phyloP scores from a whole-genome alignment of 1,140 invertebrate species.

The Teleogryllus occipitalis region DNA sequence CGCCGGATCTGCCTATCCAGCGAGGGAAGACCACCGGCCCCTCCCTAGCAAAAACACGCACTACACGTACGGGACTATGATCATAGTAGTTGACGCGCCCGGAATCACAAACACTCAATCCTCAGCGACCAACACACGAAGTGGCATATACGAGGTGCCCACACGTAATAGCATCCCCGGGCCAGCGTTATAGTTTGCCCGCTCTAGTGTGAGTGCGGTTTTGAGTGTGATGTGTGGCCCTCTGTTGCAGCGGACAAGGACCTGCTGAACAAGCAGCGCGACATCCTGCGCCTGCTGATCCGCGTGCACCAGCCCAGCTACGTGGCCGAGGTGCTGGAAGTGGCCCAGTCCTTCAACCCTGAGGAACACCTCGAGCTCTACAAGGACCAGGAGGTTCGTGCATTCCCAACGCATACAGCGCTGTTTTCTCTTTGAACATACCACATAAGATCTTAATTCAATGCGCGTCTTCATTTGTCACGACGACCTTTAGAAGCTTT shows the following conservation, averaged over 20 bases:
- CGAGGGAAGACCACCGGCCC: no score
- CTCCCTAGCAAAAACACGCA: no score
- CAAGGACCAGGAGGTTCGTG: slow-evolving; percentile 28
- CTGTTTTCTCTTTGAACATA: slow-evolving; percentile 30
- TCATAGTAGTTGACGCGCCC: no score
- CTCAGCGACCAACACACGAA: no score
- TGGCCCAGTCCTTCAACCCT: slow-evolving; percentile 44
- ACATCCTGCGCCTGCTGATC: slow-evolving; percentile 51
- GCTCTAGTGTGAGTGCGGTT: not conserved
- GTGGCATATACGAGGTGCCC: no score
- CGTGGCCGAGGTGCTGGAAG: slow-evolving; percentile 39
- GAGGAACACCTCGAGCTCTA: slow-evolving; percentile 43
- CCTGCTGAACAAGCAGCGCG: slow-evolving; percentile 47
- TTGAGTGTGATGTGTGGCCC: not conserved
- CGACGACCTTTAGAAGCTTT: no score
- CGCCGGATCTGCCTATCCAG: no score
- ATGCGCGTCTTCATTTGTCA: no score
- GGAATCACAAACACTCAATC: no score
- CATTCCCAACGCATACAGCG: not conserved
- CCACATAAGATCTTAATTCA: no score
- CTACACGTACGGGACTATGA: no score
- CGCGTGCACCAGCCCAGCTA: slow-evolving; percentile 47
- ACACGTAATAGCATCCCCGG: no score
- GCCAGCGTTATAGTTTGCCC: not conserved
- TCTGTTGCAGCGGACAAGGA: slow-evolving; percentile 41